These are phyloP conservation scores for western clawed frog (Xenopus tropicalis) DNA, from an alignment of 2,113 vertebrate species.

Conservation along the genomic window DNA sequence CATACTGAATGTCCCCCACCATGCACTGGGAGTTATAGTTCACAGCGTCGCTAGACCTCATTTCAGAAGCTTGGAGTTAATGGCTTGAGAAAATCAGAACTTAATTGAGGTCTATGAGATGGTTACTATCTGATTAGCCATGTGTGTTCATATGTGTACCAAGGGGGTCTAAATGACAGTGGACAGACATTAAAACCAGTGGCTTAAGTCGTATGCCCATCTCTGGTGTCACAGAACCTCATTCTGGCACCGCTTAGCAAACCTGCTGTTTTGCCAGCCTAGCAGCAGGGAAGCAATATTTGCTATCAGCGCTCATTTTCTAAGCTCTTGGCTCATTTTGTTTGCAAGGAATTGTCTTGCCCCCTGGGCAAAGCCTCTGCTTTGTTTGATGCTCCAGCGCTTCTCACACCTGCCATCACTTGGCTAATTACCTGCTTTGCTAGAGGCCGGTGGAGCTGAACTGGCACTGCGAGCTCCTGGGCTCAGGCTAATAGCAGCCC, in stretches of 20 bases:
- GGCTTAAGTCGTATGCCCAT: neutral
- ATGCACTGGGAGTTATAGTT: too few relatives aligned
- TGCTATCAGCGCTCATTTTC: conserved; percentile 13
- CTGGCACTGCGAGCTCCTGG: neutral
- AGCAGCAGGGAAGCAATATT: conserved; percentile 25
- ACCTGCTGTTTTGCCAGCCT: conserved; percentile 12
- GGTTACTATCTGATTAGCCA: too few relatives aligned
- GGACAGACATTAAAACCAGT: neutral
- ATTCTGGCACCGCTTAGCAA: neutral
- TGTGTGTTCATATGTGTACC: neutral
- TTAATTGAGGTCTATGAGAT: too few relatives aligned
- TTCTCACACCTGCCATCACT: conserved; percentile 36
- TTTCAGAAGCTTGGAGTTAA: too few relatives aligned
- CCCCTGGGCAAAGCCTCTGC: conserved; percentile 22
- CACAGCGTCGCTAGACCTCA: too few relatives aligned
- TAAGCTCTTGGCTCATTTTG: conserved; percentile 21
- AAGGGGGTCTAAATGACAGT: neutral
- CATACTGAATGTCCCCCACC: too few relatives aligned
- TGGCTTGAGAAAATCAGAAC: too few relatives aligned
- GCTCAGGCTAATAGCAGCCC: neutral
- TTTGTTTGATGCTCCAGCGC: conserved; percentile 32
- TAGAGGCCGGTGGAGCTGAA: conserved; percentile 12
- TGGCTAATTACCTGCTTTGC: conserved; percentile 38
- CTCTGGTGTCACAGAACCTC: neutral
- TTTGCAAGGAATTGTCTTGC: conserved; percentile 18